Percentiles rank a stretch among this genome's conserved stretches.
Evolutionary conservation across 2,113 vertebrate genomes (phyloP).

Genomic region (Trematomus loennbergii): DNA sequence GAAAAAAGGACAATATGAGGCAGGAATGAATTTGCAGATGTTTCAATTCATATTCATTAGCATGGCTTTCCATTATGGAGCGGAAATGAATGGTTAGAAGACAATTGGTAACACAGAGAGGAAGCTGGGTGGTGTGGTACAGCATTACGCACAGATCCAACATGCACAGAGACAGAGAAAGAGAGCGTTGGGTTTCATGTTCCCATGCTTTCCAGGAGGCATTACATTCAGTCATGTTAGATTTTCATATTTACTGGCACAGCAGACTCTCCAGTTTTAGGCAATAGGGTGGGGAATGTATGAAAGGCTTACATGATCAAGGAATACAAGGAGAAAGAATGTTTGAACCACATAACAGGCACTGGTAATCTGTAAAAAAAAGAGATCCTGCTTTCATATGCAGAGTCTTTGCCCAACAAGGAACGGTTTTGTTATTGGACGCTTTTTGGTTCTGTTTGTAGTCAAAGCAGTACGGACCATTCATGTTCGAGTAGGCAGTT

Average conservation of each 20-base stretch:
- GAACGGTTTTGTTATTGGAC: too few relatives aligned
- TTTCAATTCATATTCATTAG: slow-evolving; percentile 75
- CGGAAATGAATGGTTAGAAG: slow-evolving; percentile 50
- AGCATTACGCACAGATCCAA: slow-evolving; percentile 1
- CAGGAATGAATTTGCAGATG: slow-evolving; percentile 62
- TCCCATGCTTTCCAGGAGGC: slow-evolving; percentile 8
- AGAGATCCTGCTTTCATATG: too few relatives aligned
- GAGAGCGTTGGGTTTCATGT: slow-evolving; percentile 1
- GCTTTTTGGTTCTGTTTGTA: too few relatives aligned
- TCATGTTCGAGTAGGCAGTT: too few relatives aligned
- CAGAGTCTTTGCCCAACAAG: too few relatives aligned
- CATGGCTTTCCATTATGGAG: slow-evolving; percentile 56
- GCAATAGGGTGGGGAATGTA: neutral
- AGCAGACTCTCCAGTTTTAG: neutral
- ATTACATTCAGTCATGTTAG: slow-evolving; percentile 21
- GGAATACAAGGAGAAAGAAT: neutral
- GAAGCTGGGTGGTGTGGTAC: slow-evolving; percentile 1
- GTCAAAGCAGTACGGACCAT: too few relatives aligned
- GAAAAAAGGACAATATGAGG: slow-evolving; percentile 39
- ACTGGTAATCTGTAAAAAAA: too few relatives aligned
- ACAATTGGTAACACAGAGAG: slow-evolving; percentile 40
- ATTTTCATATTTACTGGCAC: slow-evolving; percentile 22
- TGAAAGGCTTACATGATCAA: neutral
- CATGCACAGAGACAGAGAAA: neutral
- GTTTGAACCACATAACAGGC: neutral